Evolutionary conservation across 2,797 vertebrate genomes (phyloP).

Genomic region (Buceros bicornis): DNA sequence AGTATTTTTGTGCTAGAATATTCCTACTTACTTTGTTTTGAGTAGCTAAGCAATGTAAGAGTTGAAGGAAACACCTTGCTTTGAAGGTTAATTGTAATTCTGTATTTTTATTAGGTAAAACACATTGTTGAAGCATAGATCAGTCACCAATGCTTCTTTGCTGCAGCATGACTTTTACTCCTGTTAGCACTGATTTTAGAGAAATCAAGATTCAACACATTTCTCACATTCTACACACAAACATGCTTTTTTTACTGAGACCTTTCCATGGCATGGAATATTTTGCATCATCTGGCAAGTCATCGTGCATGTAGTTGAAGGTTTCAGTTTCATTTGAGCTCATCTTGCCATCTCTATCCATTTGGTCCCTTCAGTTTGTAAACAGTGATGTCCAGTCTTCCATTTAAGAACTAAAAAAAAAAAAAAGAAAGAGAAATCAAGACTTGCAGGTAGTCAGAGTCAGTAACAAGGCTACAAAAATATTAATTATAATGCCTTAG

Average conservation of each 20-base stretch:
- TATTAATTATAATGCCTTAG: neutral
- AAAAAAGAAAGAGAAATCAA: neutral
- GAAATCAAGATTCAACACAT: neutral
- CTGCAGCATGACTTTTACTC: neutral
- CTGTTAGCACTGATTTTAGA: neutral
- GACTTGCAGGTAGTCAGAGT: neutral
- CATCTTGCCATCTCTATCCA: neutral
- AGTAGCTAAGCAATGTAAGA: neutral
- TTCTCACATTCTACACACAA: neutral
- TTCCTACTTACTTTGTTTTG: neutral
- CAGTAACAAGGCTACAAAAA: neutral
- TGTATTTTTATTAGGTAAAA: rapidly evolving
- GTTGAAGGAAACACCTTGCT: neutral
- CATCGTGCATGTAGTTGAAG: neutral
- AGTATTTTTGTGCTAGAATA: neutral
- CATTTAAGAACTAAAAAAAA: neutral
- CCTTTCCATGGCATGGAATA: neutral
- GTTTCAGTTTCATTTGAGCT: neutral
- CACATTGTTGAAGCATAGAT: neutral
- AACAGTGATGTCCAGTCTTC: neutral
- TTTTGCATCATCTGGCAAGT: neutral
- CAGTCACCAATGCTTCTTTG: neutral
- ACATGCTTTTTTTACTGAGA: neutral
- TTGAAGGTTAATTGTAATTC: neutral
- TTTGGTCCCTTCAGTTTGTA: neutral